Evolutionary conservation across 1,140 invertebrate genomes (phyloP), one percentile per base, ranked within the genome.

Genomic region (Gonatopus flavifemur): DNA sequence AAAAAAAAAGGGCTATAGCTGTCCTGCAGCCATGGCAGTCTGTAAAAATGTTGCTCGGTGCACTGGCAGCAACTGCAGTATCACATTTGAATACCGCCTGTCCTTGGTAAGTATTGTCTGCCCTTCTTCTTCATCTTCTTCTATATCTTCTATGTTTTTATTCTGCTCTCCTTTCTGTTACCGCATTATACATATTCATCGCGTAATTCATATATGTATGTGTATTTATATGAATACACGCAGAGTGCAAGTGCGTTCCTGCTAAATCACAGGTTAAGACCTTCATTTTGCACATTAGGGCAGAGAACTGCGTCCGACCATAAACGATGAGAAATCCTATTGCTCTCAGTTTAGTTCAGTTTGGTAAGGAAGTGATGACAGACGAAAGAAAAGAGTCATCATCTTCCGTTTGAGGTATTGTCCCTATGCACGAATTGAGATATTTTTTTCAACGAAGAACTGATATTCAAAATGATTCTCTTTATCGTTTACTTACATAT

Each of bases 41-140:
- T 67, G 51, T 36, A 67, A 67, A 67, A 67, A 64, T 64, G 55
- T 64, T 55, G 39, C 45, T 36, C 46, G 35, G 32, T 52, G 46
- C 57, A 35, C 43, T 36, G 45, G 50, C 43, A 48, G 51, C 56
- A 31, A 37, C 59, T 44, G 18, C 57, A 52, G 49, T 57, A 66
- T 60, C 54, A 54, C 57, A 66, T 62, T 66, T 63, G 61, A 66
- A 67, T 64, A 62, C 61, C 62, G 64, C 59, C 52, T 67, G 64
- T 66, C 65, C 65, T 67, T 67, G 64, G 54, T 46, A 38, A 64
- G 46, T 57, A 65, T 64, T 64, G 55, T 64, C 57, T 41, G 49
- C 43, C 49, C 56, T 49, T 56, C 47, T 57, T 50, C 51, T 57
- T 42, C 38, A 55, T 24, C 48, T 47, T 18, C 43, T 61, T 31